phyloP scores from a whole-genome alignment of 2,888 invertebrate genomes.

The Athalia rosae region DNA sequence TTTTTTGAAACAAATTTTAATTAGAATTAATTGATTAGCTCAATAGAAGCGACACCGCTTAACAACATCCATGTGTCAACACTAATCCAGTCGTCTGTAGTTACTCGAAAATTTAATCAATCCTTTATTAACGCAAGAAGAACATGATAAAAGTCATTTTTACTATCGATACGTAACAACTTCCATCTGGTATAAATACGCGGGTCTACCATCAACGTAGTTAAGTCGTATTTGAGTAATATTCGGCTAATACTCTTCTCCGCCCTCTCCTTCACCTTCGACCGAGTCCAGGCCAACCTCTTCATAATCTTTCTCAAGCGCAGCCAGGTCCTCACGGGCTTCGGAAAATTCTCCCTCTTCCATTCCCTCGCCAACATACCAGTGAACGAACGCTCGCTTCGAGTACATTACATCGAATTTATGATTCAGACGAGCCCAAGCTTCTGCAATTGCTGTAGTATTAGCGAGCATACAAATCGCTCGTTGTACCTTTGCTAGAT shows the following conservation, averaged over 20 bases:
- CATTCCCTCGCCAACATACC: constrained; percentile 79
- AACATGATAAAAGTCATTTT: constrained; percentile 24
- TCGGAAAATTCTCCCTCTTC: constrained; percentile 78
- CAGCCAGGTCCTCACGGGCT: constrained; percentile 77
- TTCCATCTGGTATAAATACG: not conserved
- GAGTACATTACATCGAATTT: constrained; percentile 80
- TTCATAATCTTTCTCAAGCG: constrained; percentile 73
- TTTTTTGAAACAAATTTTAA: constrained; percentile 15
- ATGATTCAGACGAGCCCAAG: constrained; percentile 79
- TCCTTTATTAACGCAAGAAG: constrained; percentile 17
- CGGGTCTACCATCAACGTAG: not conserved
- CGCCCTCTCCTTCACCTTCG: constrained; percentile 69
- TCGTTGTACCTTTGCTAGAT: constrained; percentile 76
- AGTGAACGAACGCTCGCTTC: constrained; percentile 79
- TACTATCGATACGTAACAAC: constrained; percentile 1
- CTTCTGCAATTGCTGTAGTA: constrained; percentile 80
- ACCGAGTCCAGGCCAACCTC: constrained; percentile 73
- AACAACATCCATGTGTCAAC: not conserved
- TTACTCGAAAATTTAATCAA: not conserved
- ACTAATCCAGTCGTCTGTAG: not conserved
- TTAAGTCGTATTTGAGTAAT: not conserved
- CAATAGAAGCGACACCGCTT: not conserved
- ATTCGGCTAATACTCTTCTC: constrained; percentile 56
- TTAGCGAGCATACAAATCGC: constrained; percentile 80
- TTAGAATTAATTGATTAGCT: not conserved